phyloP scores from a whole-genome alignment of 92 coral and sea anemone genomes.

The Paragorgia papillata region DNA sequence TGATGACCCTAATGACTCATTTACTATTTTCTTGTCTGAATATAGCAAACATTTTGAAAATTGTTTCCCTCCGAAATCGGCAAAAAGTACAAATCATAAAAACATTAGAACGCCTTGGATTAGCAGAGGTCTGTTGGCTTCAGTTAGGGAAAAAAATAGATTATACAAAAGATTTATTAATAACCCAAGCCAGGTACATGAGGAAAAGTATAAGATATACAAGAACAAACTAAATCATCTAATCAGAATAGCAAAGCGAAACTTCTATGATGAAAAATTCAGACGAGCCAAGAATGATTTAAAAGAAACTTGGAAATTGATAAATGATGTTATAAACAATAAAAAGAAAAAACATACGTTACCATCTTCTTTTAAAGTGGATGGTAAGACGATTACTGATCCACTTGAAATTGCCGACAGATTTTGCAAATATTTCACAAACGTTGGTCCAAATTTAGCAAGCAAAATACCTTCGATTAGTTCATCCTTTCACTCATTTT shows the following conservation, averaged over 20 bases:
- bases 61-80: constrained; percentile 42
- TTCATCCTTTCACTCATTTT: neutral
- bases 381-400: neutral
- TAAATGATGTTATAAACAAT: neutral
- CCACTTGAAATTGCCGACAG: neutral
- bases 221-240: too few relatives aligned
- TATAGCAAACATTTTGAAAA: constrained; percentile 12
- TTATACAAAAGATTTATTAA: neutral
- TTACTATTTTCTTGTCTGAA: constrained; percentile 22
- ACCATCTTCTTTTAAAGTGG: neutral
- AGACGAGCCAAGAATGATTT: neutral
- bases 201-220: too few relatives aligned
- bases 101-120: constrained; percentile 15
- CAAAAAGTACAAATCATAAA: constrained; percentile 15
- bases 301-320: neutral
- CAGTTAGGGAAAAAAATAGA: constrained; percentile 2
- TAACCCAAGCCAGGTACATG: too few relatives aligned
- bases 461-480: neutral
- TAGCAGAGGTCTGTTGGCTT: constrained; percentile 7
- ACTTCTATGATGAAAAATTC: neutral
- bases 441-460: constrained; percentile 9
- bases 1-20: constrained; percentile 34
- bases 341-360: neutral
- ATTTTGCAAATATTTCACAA: constrained; percentile 21
- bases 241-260: neutral